A percentile compares a stretch with the other conserved stretches of the same genome.
Evolutionary conservation across 2,797 vertebrate species (phyloP).

Genomic region (Dicrostonyx torquatus): DNA sequence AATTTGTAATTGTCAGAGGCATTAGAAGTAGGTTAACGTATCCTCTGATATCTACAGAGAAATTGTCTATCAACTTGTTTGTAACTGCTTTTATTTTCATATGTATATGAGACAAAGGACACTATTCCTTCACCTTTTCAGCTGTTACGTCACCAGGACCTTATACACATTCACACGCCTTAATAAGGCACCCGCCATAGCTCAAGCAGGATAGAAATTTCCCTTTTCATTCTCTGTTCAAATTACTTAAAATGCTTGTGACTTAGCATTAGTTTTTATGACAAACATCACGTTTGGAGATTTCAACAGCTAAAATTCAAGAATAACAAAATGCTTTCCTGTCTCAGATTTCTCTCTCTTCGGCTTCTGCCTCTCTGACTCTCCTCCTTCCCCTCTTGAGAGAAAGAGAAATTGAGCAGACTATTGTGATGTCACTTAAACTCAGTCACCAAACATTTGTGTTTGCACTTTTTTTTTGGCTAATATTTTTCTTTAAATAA

Average conservation of each 20-base stretch:
- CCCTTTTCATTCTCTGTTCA: not conserved
- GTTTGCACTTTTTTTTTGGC: not conserved
- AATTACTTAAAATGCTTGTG: not conserved
- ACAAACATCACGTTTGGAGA: not conserved
- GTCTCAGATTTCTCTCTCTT: not conserved
- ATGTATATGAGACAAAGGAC: not conserved
- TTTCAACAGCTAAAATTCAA: not conserved
- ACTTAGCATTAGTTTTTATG: not conserved
- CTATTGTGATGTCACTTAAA: not conserved
- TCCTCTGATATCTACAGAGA: not conserved
- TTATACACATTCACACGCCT: no score
- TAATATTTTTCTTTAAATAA: not conserved
- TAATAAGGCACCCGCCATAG: not conserved
- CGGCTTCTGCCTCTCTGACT: accelerated
- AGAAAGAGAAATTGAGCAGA: not conserved
- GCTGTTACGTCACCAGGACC: not conserved
- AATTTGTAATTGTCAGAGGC: not conserved
- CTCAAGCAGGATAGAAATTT: not conserved
- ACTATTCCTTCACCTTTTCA: not conserved
- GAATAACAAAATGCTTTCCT: not conserved
- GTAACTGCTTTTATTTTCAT: not conserved
- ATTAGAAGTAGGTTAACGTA: not conserved
- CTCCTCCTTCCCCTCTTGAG: not conserved
- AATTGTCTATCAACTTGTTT: not conserved
- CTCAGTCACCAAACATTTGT: not conserved